These are phyloP conservation scores for Brachymystax lenok DNA, from an alignment of 2,797 vertebrate species.

Conservation along the genomic window DNA sequence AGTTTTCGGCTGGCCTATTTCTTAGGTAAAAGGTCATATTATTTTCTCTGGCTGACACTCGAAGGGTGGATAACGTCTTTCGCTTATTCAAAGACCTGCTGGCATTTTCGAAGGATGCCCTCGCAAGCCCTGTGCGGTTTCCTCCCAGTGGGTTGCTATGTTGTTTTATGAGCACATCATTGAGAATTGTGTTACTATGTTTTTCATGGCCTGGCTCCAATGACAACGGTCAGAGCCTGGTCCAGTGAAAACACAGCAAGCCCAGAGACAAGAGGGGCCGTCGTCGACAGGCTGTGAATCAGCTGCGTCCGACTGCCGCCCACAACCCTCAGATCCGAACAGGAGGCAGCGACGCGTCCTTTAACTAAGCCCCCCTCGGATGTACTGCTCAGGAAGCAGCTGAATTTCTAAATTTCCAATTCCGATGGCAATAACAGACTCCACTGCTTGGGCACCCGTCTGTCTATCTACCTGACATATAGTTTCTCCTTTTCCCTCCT, in stretches of 20 bases:
- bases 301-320: neutral
- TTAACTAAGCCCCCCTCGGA: neutral
- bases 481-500: conserved; percentile 19
- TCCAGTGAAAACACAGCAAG: conserved; percentile 20
- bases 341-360: neutral
- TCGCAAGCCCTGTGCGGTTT: conserved; percentile 20
- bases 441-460: neutral
- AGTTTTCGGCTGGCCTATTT: conserved; percentile 25
- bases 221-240: conserved; percentile 3
- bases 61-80: conserved; percentile 14
- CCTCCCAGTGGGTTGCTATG: conserved; percentile 16
- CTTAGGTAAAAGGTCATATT: conserved; percentile 36
- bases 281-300: conserved; percentile 8
- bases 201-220: conserved; percentile 25
- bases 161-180: conserved; percentile 25
- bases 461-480: conserved; percentile 15
- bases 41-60: conserved; percentile 31
- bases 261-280: neutral
- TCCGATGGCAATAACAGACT: conserved; percentile 18
- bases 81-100: conserved; percentile 16
- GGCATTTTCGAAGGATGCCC: conserved; percentile 14
- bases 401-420: conserved; percentile 12
- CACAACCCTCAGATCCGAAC: neutral
- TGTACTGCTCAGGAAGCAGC: conserved; percentile 11
- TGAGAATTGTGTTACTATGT: conserved; percentile 30